These are phyloP conservation scores for Pitta sordida DNA, from an alignment of 2,113 vertebrate genomes.

Conservation along the genomic window DNA sequence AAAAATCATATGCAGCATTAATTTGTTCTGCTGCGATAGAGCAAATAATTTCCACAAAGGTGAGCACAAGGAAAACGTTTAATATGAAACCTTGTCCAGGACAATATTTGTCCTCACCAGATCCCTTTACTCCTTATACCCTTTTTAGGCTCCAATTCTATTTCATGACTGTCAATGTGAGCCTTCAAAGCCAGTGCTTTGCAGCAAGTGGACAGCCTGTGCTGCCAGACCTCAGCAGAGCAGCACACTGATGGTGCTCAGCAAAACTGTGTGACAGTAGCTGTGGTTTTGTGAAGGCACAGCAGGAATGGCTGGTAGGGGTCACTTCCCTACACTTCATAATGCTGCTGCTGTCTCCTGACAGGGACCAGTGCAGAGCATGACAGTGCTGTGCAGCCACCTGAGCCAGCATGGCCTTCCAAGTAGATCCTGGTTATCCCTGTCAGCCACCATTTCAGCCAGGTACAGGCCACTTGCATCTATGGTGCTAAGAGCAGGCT, in stretches of 20 bases:
- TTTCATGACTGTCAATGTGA: not conserved
- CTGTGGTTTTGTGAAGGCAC: accelerated
- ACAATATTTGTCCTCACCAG: not conserved
- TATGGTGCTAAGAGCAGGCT: not conserved
- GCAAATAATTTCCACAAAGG: not conserved
- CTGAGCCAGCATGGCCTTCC: accelerated
- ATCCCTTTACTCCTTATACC: not conserved
- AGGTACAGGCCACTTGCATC: not conserved
- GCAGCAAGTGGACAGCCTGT: accelerated
- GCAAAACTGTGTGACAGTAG: not conserved
- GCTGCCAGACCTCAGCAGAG: not conserved
- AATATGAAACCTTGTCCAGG: not conserved
- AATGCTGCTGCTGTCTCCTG: not conserved
- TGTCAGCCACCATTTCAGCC: not conserved
- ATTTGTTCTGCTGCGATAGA: not conserved
- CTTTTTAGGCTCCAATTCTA: not conserved
- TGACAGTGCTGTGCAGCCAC: not conserved
- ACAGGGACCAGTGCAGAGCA: not conserved
- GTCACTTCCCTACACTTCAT: not conserved
- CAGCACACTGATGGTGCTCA: not conserved
- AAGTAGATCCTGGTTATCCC: accelerated
- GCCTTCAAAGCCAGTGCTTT: not conserved
- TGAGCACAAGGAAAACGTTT: not conserved
- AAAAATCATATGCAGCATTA: not conserved
- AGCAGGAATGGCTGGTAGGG: not conserved